Percentiles rank a stretch among this genome's conserved stretches.
phyloP scores from a whole-genome alignment of 1,140 invertebrate genomes.

The Microplitis mediator region DNA sequence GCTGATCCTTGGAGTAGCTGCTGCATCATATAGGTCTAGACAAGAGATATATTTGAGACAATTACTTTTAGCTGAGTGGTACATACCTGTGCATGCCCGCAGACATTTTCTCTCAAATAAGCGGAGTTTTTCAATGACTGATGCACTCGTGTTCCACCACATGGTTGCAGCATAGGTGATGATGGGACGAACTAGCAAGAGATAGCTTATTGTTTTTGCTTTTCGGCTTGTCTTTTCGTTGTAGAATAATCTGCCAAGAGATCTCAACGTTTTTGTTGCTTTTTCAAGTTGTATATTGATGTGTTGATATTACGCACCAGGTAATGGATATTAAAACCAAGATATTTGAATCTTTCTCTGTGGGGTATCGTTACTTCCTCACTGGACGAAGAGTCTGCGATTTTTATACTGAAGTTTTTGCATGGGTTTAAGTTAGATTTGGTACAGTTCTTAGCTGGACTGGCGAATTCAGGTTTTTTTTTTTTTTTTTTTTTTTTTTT shows the following conservation, averaged over 20 bases:
- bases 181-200: conserved; percentile 15
- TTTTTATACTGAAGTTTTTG: not conserved
- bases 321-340: not conserved
- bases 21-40: not conserved
- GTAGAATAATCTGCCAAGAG: not conserved
- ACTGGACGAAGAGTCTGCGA: not conserved
- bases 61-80: too few relatives aligned
- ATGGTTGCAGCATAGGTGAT: not conserved
- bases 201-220: conserved; percentile 23
- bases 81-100: not conserved
- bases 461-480: not conserved
- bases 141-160: conserved; percentile 5
- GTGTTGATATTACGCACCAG: not conserved
- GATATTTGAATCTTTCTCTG: not conserved
- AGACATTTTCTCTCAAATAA: conserved; percentile 25
- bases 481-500: too few relatives aligned
- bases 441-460: not conserved
- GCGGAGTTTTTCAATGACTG: conserved; percentile 17
- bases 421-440: not conserved
- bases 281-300: not conserved
- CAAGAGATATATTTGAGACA: too few relatives aligned
- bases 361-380: too few relatives aligned
- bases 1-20: conserved; percentile 12
- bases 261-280: not conserved
- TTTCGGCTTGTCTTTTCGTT: conserved; percentile 9